phyloP scores from a whole-genome alignment of 2,113 vertebrate species.

The Willisornis vidua region DNA sequence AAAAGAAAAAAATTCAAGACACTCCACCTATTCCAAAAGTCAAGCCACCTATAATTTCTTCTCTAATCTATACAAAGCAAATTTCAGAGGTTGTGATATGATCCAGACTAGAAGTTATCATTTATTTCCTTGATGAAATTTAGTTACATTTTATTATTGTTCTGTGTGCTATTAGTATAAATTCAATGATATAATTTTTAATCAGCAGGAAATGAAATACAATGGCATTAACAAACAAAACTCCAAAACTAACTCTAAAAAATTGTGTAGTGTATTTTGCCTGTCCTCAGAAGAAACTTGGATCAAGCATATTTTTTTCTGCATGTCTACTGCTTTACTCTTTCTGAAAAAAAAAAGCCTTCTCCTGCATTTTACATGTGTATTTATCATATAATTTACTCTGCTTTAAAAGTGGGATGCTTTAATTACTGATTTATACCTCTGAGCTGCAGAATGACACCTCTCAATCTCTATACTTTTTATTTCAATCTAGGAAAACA shows the following conservation, averaged over 20 bases:
- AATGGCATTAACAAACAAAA: not conserved
- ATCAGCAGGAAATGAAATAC: constrained; percentile 20
- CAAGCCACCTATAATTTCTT: not conserved
- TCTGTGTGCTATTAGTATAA: not conserved
- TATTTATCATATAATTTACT: not conserved
- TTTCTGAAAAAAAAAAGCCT: not conserved
- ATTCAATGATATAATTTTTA: not conserved
- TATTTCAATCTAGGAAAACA: not conserved
- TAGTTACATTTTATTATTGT: not conserved
- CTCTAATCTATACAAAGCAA: constrained; percentile 9
- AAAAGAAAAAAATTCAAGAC: not conserved
- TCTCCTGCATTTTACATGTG: not conserved
- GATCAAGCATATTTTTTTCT: not conserved
- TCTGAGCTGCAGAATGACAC: not conserved
- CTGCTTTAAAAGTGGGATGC: not conserved
- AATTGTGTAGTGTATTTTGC: not conserved
- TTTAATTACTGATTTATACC: not conserved
- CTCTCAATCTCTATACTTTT: not conserved
- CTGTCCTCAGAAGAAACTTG: not conserved
- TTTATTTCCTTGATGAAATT: constrained; percentile 36
- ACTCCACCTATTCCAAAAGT: not conserved
- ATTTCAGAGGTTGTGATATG: not conserved
- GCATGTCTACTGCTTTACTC: not conserved
- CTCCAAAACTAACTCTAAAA: not conserved
- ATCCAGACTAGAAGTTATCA: not conserved